Conservation (phyloP, 2,797 vertebrate species). For the Intellagama lesueurii region DNA sequence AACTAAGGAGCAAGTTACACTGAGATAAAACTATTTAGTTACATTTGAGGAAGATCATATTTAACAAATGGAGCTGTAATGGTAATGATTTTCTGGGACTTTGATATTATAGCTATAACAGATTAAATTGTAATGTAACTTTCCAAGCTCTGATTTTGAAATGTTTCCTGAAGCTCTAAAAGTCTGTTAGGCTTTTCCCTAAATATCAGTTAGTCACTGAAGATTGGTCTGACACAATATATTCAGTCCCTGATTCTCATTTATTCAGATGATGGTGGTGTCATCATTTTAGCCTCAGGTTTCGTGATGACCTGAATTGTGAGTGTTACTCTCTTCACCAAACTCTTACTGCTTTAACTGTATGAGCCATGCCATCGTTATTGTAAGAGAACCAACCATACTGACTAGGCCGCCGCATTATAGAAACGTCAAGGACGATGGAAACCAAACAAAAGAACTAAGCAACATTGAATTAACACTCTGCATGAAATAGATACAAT, state of each 20-base stretch:
- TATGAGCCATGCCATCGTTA: conserved; percentile 12
- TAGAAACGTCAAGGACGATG: conserved; percentile 20
- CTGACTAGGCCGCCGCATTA: conserved; percentile 23
- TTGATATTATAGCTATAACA: too few relatives aligned
- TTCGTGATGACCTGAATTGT: conserved; percentile 36
- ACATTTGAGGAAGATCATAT: too few relatives aligned
- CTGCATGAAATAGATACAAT: background rate
- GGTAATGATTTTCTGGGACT: too few relatives aligned
- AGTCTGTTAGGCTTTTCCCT: background rate
- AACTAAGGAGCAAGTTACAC: too few relatives aligned
- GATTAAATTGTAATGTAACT: too few relatives aligned
- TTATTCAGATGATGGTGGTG: background rate
- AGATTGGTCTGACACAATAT: rapidly evolving
- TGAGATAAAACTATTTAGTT: too few relatives aligned
- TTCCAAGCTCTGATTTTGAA: background rate
- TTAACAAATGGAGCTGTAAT: too few relatives aligned
- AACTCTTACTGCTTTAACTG: conserved; percentile 15
- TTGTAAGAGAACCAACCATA: conserved; percentile 30
- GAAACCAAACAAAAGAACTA: conserved; percentile 36
- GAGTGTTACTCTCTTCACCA: conserved; percentile 20
- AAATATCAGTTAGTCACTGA: background rate
- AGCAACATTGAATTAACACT: conserved; percentile 41
- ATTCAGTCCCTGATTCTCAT: background rate
- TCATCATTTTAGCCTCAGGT: conserved; percentile 36
- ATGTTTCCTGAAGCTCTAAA: background rate